Percentiles rank a stretch among this genome's conserved stretches.
Conservation (phyloP, 2,888 invertebrate genomes). For the Octodonta nipae region DNA sequence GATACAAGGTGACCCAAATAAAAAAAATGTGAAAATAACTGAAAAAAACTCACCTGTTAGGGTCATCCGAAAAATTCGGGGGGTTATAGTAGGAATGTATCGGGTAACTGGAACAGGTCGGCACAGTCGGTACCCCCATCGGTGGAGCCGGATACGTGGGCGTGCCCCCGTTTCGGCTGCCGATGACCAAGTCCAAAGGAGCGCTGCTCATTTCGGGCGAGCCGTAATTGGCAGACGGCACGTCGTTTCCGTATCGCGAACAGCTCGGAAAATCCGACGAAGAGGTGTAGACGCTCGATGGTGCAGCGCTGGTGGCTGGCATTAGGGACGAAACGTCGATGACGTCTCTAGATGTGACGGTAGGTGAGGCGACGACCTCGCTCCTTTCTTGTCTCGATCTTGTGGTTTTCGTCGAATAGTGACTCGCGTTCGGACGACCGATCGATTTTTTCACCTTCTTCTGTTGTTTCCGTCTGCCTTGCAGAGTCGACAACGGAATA, state of each 20-base stretch:
- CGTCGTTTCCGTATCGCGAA: neutral
- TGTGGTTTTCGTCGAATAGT: neutral
- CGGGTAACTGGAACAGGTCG: no score
- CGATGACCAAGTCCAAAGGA: no score
- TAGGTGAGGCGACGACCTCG: constrained; percentile 1
- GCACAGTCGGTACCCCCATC: no score
- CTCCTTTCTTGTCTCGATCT: neutral
- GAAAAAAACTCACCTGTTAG: no score
- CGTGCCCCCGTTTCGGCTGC: no score
- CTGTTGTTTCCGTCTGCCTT: constrained; percentile 7
- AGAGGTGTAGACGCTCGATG: neutral
- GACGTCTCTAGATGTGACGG: neutral
- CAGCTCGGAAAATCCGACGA: neutral
- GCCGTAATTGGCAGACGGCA: neutral
- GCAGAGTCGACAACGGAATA: constrained; percentile 12
- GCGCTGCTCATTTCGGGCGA: neutral
- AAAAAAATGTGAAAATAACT: no score
- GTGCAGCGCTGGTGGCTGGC: no score
- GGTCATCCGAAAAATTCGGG: no score
- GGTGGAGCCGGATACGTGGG: no score
- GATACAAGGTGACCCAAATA: no score
- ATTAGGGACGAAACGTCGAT: neutral
- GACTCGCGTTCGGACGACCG: neutral
- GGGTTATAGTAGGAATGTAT: no score
- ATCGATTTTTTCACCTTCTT: constrained; percentile 9